phyloP scores from a whole-genome alignment of 2,113 vertebrate genomes.

The Chloropsis cyanopogon region DNA sequence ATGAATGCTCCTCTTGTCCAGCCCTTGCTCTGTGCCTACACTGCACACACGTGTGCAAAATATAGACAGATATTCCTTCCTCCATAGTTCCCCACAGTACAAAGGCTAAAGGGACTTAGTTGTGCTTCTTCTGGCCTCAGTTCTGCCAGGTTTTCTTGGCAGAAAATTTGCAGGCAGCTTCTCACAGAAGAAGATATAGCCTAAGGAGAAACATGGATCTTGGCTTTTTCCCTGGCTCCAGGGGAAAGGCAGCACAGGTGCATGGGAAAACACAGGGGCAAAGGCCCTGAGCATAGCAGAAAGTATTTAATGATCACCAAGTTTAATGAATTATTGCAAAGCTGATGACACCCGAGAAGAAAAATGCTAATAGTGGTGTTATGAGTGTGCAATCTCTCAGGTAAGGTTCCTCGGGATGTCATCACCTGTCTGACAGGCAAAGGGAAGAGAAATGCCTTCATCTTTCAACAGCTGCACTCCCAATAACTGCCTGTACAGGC shows the following conservation, averaged over 20 bases:
- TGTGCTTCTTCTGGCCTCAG: background rate
- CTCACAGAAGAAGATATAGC: background rate
- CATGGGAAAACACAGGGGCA: background rate
- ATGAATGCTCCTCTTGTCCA: background rate
- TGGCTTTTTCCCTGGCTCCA: background rate
- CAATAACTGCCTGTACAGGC: slow-evolving; percentile 9
- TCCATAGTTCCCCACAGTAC: background rate
- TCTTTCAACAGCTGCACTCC: background rate
- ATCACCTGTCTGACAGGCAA: background rate
- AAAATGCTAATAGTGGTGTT: background rate
- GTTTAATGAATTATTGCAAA: background rate
- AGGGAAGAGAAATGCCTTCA: slow-evolving; percentile 26
- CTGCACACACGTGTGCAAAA: background rate
- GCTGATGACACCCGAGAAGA: background rate
- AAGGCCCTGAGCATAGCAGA: background rate
- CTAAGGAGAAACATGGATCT: background rate
- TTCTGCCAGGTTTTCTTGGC: background rate
- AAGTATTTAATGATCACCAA: background rate
- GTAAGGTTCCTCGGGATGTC: slow-evolving; percentile 8
- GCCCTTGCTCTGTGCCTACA: background rate
- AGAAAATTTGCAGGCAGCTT: background rate
- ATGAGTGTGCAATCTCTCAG: background rate
- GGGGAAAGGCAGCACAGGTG: background rate
- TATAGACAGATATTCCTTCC: background rate
- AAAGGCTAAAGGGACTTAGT: background rate